phyloP scores from a whole-genome alignment of 2,888 invertebrate species.

The Chalcosyrphus nemorum region DNA sequence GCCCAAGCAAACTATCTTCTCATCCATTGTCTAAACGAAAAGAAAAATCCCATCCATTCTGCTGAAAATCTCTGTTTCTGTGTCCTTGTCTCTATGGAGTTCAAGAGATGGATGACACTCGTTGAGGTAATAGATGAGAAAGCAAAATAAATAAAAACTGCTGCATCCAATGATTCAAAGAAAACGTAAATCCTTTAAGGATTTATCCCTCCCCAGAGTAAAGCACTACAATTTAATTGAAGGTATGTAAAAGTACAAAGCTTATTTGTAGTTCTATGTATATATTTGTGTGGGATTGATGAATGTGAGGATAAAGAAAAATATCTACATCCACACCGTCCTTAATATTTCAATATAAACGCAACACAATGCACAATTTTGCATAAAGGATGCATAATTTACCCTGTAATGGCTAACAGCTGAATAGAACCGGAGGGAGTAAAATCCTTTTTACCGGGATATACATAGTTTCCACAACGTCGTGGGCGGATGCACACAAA shows the following conservation, averaged over 20 bases:
- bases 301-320: slow-evolving; percentile 20
- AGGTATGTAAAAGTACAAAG: slow-evolving; percentile 14
- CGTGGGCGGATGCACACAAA: neutral
- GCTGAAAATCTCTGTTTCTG: slow-evolving; percentile 3
- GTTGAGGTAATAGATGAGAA: slow-evolving; percentile 62
- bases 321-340: neutral
- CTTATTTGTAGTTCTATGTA: slow-evolving; percentile 10
- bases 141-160: slow-evolving; percentile 30
- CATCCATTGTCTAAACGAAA: slow-evolving; percentile 27
- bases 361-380: slow-evolving; percentile 55
- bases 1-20: neutral
- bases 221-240: slow-evolving; percentile 63
- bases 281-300: slow-evolving; percentile 41
- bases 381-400: slow-evolving; percentile 69
- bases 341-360: slow-evolving; percentile 35
- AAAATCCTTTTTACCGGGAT: slow-evolving; percentile 31
- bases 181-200: slow-evolving; percentile 61
- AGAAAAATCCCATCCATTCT: slow-evolving; percentile 21
- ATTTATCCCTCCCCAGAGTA: slow-evolving; percentile 32
- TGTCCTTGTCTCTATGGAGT: slow-evolving; percentile 32
- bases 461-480: neutral
- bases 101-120: slow-evolving; percentile 64
- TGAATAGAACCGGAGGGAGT: slow-evolving; percentile 7
- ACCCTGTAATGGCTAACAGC: slow-evolving; percentile 56
- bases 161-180: slow-evolving; percentile 33